Percentiles rank a stretch among this genome's conserved stretches.
Conservation (phyloP, 2,113 vertebrate genomes). For the Lepidothrix coronata region DNA sequence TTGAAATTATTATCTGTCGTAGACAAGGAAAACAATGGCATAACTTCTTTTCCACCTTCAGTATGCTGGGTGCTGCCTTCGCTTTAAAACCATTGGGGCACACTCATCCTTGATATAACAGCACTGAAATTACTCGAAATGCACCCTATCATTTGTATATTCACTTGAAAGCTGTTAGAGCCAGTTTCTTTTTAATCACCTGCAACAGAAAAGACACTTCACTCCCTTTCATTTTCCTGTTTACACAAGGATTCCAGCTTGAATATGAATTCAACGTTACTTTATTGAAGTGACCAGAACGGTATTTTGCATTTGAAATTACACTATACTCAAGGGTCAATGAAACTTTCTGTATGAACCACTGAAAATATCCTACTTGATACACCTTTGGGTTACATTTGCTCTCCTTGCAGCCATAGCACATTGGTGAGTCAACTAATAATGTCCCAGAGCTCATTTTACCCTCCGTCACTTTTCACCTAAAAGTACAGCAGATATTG, state of each 20-base stretch:
- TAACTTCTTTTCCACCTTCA: neutral
- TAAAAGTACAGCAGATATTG: neutral
- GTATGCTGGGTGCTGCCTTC: neutral
- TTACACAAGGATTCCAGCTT: neutral
- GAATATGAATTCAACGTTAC: neutral
- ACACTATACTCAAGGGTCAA: neutral
- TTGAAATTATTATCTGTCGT: neutral
- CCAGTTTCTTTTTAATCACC: neutral
- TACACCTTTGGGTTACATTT: neutral
- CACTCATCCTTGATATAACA: neutral
- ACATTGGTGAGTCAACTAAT: neutral
- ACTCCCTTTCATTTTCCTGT: neutral
- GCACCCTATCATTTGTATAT: neutral
- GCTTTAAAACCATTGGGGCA: neutral
- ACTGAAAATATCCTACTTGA: neutral
- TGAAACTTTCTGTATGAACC: neutral
- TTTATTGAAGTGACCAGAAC: neutral
- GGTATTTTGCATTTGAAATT: neutral
- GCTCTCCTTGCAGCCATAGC: neutral
- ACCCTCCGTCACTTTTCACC: neutral
- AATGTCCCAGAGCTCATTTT: neutral
- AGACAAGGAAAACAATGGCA: neutral
- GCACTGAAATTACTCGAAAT: neutral
- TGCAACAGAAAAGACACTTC: neutral
- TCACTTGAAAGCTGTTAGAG: neutral